phyloP scores from a whole-genome alignment of 1,140 invertebrate genomes.

The Rhyacophila brunnea region DNA sequence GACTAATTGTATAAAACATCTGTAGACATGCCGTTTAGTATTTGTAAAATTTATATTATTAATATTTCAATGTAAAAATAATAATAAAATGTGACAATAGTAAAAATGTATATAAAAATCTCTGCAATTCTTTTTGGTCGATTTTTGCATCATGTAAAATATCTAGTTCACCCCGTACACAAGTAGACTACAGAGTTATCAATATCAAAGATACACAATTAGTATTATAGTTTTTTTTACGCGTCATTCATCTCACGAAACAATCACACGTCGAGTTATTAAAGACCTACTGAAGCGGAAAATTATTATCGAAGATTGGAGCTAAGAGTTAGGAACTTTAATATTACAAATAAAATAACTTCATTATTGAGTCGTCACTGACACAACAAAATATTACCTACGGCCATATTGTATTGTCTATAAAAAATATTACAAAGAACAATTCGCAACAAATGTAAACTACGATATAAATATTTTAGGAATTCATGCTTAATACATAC shows the following conservation, averaged over 20 bases:
- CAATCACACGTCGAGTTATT: neutral
- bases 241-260: neutral
- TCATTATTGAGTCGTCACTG: too few species aligned
- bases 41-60: neutral
- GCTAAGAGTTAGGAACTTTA: conserved; percentile 20
- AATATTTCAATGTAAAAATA: conserved; percentile 1
- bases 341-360: conserved; percentile 11
- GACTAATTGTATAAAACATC: conserved; percentile 10
- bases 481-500: too few species aligned
- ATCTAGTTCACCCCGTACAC: neutral
- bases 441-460: too few species aligned
- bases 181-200: neutral
- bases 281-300: conserved; percentile 10
- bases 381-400: too few species aligned
- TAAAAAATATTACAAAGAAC: too few species aligned
- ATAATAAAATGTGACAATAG: conserved; percentile 6
- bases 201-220: conserved; percentile 12
- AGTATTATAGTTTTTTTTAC: neutral
- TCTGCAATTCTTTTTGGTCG: conserved; percentile 4
- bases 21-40: conserved; percentile 1
- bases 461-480: too few species aligned
- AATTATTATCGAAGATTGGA: conserved; percentile 16
- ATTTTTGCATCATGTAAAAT: neutral
- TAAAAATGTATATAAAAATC: conserved; percentile 16
- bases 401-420: too few species aligned